phyloP scores from a whole-genome alignment of 1,140 invertebrate genomes.

The Archivesica marissinica region DNA sequence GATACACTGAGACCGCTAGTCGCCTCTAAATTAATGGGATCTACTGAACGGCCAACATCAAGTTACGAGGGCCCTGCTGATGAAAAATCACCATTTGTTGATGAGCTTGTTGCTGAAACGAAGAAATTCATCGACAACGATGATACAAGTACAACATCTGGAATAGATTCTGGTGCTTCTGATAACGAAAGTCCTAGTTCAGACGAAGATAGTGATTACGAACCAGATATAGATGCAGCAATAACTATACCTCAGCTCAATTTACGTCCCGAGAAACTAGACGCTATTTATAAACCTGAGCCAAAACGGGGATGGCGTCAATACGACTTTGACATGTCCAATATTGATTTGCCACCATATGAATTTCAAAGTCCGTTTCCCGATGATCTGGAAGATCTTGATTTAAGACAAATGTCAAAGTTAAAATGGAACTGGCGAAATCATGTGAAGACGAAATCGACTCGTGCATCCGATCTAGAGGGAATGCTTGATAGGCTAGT shows the following conservation, averaged over 20 bases:
- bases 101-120: slow-evolving; percentile 29
- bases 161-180: slow-evolving; percentile 75
- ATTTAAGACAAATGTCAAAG: slow-evolving; percentile 70
- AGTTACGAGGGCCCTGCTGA: slow-evolving; percentile 47
- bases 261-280: slow-evolving; percentile 78
- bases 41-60: slow-evolving; percentile 29
- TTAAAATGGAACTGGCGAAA: slow-evolving; percentile 75
- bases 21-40: slow-evolving; percentile 66
- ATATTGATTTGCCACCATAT: slow-evolving; percentile 72
- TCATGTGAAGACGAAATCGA: slow-evolving; percentile 53
- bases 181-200: slow-evolving; percentile 68
- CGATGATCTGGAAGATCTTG: slow-evolving; percentile 68
- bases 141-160: slow-evolving; percentile 74
- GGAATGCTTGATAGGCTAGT: slow-evolving; percentile 76
- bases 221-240: slow-evolving; percentile 70
- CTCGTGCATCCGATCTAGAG: slow-evolving; percentile 56
- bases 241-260: slow-evolving; percentile 69
- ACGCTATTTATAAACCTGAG: slow-evolving; percentile 74
- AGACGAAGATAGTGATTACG: slow-evolving; percentile 71
- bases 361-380: slow-evolving; percentile 74
- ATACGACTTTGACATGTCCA: slow-evolving; percentile 79
- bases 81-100: slow-evolving; percentile 39
- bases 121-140: slow-evolving; percentile 64
- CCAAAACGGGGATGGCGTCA: slow-evolving; percentile 71
- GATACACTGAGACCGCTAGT: slow-evolving; percentile 71